Evolutionary conservation across 2,888 invertebrate genomes (phyloP).

Genomic region (Charanyca ferruginea): DNA sequence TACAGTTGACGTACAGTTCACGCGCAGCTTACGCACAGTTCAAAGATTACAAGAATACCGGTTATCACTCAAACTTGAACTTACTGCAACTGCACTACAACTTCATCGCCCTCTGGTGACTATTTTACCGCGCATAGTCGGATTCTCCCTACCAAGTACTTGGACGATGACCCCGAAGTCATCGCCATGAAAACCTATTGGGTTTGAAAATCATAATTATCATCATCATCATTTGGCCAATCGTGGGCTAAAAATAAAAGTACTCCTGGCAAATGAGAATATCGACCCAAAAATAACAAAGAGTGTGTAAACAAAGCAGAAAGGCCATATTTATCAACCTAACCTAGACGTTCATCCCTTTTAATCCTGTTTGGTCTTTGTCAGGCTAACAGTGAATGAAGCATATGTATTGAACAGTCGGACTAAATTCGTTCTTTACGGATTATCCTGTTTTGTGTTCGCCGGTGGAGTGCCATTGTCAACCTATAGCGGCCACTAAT

Average conservation of each 20-base stretch:
- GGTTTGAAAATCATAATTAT: too few species aligned
- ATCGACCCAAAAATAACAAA: slow-evolving; percentile 34
- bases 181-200: not conserved
- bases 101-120: too few species aligned
- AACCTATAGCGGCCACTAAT: slow-evolving; percentile 78
- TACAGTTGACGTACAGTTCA: too few species aligned
- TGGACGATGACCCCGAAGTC: not conserved
- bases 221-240: too few species aligned
- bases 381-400: slow-evolving; percentile 60
- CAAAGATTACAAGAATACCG: too few species aligned
- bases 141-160: too few species aligned
- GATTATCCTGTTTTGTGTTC: slow-evolving; percentile 70
- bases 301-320: slow-evolving; percentile 40
- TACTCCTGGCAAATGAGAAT: slow-evolving; percentile 16
- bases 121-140: too few species aligned
- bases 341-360: slow-evolving; percentile 52
- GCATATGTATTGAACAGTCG: slow-evolving; percentile 53
- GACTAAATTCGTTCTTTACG: slow-evolving; percentile 65
- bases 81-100: too few species aligned
- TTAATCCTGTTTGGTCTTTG: slow-evolving; percentile 60
- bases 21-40: too few species aligned
- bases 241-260: slow-evolving; percentile 1
- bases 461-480: slow-evolving; percentile 75
- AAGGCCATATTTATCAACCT: slow-evolving; percentile 48
- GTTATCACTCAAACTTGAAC: too few species aligned